Evolutionary conservation across 1,140 invertebrate genomes (phyloP), one percentile per base, ranked within the genome.

Genomic region (Zaprionus capensis): DNA sequence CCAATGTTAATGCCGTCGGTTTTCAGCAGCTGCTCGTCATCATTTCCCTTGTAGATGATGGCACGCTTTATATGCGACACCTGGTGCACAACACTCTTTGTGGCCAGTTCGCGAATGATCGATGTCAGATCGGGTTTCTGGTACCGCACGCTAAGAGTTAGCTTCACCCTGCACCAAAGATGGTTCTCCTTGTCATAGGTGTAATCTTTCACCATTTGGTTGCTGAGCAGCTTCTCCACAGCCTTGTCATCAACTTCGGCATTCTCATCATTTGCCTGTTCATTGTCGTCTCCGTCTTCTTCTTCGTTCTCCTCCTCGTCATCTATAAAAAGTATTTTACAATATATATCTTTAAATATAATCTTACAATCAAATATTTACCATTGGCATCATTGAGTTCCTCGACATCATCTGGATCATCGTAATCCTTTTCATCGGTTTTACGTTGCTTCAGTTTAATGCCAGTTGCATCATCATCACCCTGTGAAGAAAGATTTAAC

Each of bases 1-100:
- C 95, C 93, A 72, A 99, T 96, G 92, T 99, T 99, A 15, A 99
- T 96, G 5, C 99, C 99, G 91, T 99, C 98, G 1, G 98, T 99
- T 93, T 98, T 98, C 1, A 99, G 93, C 56, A 96, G 94, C 56
- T 95, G 93, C 24, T 94, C 93, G 62, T 95, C 90, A 26, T 92
- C 91, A 59, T 93, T 94, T 80, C 95, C 95, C 94, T 95, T 94
- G 76, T 95, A 96, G 3, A 95, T 95, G 67, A 99, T 97, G 4
- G 97, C 97, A 62, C 96, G 94, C 91, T 96, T 97, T 49, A 99
- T 98, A 34, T 95, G 94, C 9, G 95, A 95, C 1, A 97, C 95
- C 93, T 98, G 95, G 92, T 96, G 95, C 6, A 99, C 94, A 5
- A 99, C 94, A 36, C 96, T 95, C 87, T 95, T 96, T 24, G 92